Evolutionary conservation across 2,888 invertebrate genomes (phyloP).

Genomic region (Acanthacorydalis orientalis): DNA sequence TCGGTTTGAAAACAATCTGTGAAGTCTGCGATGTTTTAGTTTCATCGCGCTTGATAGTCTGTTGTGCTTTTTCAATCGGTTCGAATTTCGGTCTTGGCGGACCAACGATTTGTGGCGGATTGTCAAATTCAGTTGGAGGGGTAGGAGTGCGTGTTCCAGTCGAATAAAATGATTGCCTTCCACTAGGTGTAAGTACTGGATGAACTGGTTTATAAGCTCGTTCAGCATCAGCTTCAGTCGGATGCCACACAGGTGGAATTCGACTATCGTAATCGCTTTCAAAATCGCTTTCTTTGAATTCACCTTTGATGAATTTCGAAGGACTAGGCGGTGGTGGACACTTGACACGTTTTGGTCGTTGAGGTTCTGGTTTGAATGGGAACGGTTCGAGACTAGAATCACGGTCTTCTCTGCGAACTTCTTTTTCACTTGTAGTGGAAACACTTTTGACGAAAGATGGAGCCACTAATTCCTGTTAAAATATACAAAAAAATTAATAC

Average conservation of each 20-base stretch:
- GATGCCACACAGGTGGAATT: constrained; percentile 42
- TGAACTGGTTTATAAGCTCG: constrained; percentile 39
- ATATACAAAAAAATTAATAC: constrained; percentile 1
- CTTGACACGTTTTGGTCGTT: constrained; percentile 21
- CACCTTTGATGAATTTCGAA: constrained; percentile 45
- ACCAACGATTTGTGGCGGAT: constrained; percentile 27
- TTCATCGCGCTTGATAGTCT: constrained; percentile 20
- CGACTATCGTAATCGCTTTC: constrained; percentile 47
- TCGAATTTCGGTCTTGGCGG: constrained; percentile 37
- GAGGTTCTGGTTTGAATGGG: constrained; percentile 26
- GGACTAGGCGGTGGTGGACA: constrained; percentile 39
- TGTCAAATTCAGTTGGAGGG: constrained; percentile 40
- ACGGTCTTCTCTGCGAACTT: constrained; percentile 20
- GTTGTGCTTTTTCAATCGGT: constrained; percentile 31
- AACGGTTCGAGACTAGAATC: constrained; percentile 27
- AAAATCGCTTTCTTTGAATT: constrained; percentile 51
- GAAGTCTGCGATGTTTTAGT: constrained; percentile 25
- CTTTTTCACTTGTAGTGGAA: constrained; percentile 21
- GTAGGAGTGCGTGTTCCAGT: constrained; percentile 31
- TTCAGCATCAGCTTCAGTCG: constrained; percentile 33
- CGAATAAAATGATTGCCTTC: constrained; percentile 25
- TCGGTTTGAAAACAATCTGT: constrained; percentile 32
- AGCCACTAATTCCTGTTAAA: constrained; percentile 33
- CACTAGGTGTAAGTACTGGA: constrained; percentile 34
- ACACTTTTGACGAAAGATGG: constrained; percentile 30